phyloP scores from a whole-genome alignment of 2,888 invertebrate species.

The Lapara coniferarum region DNA sequence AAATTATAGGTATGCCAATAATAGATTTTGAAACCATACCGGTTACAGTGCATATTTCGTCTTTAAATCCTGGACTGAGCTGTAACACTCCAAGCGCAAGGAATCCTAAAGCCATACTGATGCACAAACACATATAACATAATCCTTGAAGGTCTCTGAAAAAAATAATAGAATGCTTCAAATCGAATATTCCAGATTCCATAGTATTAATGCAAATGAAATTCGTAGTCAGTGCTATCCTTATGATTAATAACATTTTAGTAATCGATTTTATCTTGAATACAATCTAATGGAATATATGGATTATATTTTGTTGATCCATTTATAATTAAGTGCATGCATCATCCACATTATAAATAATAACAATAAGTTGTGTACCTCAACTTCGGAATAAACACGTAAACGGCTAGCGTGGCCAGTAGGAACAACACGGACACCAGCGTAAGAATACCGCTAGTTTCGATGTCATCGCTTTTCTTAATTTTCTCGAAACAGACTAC shows the following conservation, averaged over 20 bases:
- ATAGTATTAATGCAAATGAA: too few relatives aligned
- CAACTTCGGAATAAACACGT: slow-evolving; percentile 84
- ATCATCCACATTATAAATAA: too few relatives aligned
- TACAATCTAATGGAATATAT: too few relatives aligned
- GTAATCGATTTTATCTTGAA: too few relatives aligned
- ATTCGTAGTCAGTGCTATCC: too few relatives aligned
- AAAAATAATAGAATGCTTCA: slow-evolving; percentile 29
- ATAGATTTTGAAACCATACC: slow-evolving; percentile 61
- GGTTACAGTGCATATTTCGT: slow-evolving; percentile 75
- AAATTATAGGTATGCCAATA: too few relatives aligned
- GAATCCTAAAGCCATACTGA: slow-evolving; percentile 84
- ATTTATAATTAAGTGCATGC: too few relatives aligned
- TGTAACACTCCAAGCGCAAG: slow-evolving; percentile 84
- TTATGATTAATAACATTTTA: too few relatives aligned
- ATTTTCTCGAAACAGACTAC: slow-evolving; percentile 88
- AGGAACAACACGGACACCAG: slow-evolving; percentile 85
- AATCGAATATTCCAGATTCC: neutral
- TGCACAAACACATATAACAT: slow-evolving; percentile 85
- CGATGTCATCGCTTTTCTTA: slow-evolving; percentile 73
- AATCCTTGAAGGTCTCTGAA: slow-evolving; percentile 85
- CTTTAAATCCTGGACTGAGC: slow-evolving; percentile 63
- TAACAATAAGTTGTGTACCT: slow-evolving; percentile 61
- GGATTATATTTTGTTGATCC: too few relatives aligned
- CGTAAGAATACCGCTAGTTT: slow-evolving; percentile 71
- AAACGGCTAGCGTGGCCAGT: slow-evolving; percentile 83